Conservation (phyloP, 2,888 invertebrate species). For the Ophion ellenae region DNA sequence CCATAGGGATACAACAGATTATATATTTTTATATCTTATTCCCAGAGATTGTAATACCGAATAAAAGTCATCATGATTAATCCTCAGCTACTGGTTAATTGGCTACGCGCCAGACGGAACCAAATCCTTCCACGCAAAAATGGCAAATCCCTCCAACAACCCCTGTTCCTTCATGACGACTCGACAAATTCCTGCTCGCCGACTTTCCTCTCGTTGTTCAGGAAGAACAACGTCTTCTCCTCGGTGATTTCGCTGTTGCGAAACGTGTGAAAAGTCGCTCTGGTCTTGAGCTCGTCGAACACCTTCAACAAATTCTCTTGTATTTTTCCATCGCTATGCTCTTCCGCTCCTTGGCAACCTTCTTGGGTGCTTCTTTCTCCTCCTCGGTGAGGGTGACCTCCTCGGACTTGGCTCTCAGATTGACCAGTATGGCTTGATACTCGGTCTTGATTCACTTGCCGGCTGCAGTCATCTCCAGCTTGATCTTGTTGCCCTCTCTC, state of each 20-base stretch:
- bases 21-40: no score
- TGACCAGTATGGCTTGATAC: slow-evolving; percentile 88
- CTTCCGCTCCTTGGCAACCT: slow-evolving; percentile 90
- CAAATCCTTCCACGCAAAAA: no score
- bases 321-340: slow-evolving; percentile 91
- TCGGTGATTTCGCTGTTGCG: slow-evolving; percentile 94
- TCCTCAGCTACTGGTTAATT: no score
- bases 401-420: slow-evolving; percentile 89
- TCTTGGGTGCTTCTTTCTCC: slow-evolving; percentile 91
- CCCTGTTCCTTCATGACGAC: slow-evolving; percentile 90
- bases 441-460: slow-evolving; percentile 91
- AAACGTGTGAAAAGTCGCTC: slow-evolving; percentile 93
- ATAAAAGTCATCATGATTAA: no score
- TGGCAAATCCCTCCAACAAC: slow-evolving; percentile 83
- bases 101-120: background rate
- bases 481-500: slow-evolving; percentile 90
- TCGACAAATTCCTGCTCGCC: slow-evolving; percentile 88
- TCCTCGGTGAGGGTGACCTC: slow-evolving; percentile 92
- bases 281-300: slow-evolving; percentile 90
- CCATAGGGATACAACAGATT: no score
- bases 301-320: slow-evolving; percentile 89
- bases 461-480: slow-evolving; percentile 88
- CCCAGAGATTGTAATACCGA: no score
- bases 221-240: slow-evolving; percentile 93
- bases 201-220: slow-evolving; percentile 88